Evolutionary conservation across 2,113 vertebrate genomes (phyloP), one percentile per base, ranked within the genome.

Genomic region (Cichladusa arquata): DNA sequence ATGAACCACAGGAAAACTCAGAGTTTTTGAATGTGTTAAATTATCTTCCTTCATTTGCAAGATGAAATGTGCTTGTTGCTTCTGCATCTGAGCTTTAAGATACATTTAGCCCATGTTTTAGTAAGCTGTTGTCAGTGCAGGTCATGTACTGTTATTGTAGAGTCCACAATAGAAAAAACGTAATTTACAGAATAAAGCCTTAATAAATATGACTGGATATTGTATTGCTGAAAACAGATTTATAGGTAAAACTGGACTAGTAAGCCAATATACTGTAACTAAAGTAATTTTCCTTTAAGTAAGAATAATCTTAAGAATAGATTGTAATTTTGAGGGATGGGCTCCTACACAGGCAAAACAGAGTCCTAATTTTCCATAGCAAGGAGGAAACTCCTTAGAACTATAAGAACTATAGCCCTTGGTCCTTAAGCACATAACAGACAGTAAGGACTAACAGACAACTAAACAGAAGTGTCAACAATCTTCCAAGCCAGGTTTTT

Each of bases 171-270:
- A 81, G 73, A 71, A 81, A 92, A 84, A 70, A 78, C 19, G 84
- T 85, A 56, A 89, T 95, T 91, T 93, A 69, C 34, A 72, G 61
- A 91, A 71, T 64, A 79, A 91, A 93, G 38, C 65, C 62, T 81
- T 81, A 67, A 82, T 74, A 91, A 92, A 95, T 56, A 81, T 76
- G 40, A 81, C 60, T 85, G 48, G 38, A 66, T 91, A 87, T 74
- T 84, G 26, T 53, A 76, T 44, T 67, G 70, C 40, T 85, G 53
- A 85, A 94, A 95, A 84, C 34, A 84, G 65, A 95, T 91, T 72
- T 87, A 74, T 62, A 94, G 69, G 71, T 76, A 91, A 91, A 95
- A 74, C 34, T 71, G 44, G 26, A 64, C 70, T 44, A 51, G 33
- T 26, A 76, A 87, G 58, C 48, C 90, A 81, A 91, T 72, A 72